Percentiles rank a stretch among this genome's conserved stretches.
Evolutionary conservation across 2,113 vertebrate species (phyloP).

Genomic region (Oreochromis tanganicae): DNA sequence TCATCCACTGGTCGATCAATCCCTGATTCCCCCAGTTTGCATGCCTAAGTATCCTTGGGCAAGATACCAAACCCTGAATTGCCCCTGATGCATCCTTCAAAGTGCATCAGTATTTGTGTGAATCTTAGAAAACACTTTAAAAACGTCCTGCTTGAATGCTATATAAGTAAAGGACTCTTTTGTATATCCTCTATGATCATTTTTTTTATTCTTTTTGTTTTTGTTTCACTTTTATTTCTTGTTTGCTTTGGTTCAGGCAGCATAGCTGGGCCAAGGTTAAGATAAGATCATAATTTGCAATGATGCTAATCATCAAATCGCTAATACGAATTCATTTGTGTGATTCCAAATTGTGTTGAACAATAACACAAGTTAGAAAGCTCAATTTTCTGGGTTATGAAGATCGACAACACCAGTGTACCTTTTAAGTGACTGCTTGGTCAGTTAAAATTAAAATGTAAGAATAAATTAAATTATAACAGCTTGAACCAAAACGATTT

Average conservation of each 20-base stretch:
- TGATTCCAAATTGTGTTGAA: not conserved
- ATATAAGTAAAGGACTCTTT: not conserved
- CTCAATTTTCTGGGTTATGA: not conserved
- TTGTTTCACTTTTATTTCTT: not conserved
- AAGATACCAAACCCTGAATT: not conserved
- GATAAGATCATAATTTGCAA: not conserved
- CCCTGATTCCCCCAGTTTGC: not conserved
- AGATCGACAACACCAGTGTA: not conserved
- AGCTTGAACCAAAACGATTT: not conserved
- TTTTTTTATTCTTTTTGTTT: not conserved
- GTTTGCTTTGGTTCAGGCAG: not conserved
- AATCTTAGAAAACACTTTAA: not conserved
- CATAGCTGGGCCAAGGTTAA: rapidly evolving
- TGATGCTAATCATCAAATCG: not conserved
- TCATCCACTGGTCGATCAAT: not conserved
- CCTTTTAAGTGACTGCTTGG: rapidly evolving
- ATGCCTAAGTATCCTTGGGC: not conserved
- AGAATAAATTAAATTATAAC: not conserved
- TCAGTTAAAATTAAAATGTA: not conserved
- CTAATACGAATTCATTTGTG: not conserved
- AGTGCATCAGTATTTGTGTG: not conserved
- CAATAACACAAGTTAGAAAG: not conserved
- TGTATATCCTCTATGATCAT: not conserved
- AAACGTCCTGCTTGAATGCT: not conserved
- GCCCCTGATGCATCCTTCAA: not conserved